These are phyloP conservation scores for Gibbula magus DNA, from an alignment of 2,888 invertebrate genomes.

Conservation along the genomic window DNA sequence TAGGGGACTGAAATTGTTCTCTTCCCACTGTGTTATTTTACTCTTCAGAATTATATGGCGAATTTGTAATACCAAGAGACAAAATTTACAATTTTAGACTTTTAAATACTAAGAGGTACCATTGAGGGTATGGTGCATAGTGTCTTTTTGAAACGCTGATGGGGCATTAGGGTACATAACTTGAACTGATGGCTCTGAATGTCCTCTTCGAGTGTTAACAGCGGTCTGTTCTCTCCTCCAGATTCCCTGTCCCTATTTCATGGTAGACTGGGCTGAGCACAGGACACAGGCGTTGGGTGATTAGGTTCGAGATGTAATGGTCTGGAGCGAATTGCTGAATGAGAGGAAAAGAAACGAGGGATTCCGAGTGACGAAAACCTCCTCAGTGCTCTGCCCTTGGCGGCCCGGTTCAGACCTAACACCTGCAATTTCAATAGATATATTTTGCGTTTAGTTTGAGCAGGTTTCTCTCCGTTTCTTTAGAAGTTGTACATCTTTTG, in stretches of 20 bases:
- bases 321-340: constrained; percentile 4
- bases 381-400: neutral
- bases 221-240: no score
- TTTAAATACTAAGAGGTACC: no score
- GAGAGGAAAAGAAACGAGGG: neutral
- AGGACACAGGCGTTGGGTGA: neutral
- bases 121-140: no score
- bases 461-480: neutral
- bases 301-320: neutral
- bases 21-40: constrained; percentile 14
- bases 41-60: neutral
- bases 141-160: no score
- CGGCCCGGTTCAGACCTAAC: neutral
- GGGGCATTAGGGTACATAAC: no score
- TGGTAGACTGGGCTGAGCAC: neutral
- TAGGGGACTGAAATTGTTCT: constrained; percentile 13
- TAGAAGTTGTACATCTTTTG: neutral
- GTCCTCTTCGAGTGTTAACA: no score
- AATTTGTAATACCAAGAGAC: neutral
- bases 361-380: neutral
- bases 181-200: no score
- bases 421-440: constrained; percentile 18
- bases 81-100: neutral
- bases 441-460: neutral
- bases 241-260: neutral